phyloP scores from a whole-genome alignment of 2,888 invertebrate species.

The Tachina fera region DNA sequence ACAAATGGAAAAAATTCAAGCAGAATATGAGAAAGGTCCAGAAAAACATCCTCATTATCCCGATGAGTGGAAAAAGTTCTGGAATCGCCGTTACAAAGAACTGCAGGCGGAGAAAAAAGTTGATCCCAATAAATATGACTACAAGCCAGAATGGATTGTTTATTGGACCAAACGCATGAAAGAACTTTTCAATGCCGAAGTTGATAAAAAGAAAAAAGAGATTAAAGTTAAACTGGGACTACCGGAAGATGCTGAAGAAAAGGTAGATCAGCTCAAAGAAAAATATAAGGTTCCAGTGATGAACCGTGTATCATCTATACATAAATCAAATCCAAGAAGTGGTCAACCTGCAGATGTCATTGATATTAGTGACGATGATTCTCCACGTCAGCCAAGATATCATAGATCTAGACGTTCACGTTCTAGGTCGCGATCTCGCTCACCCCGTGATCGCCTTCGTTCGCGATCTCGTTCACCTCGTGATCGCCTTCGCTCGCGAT shows the following conservation, averaged over 20 bases:
- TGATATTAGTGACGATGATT: constrained; percentile 81
- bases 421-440: constrained; percentile 73
- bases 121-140: constrained; percentile 91
- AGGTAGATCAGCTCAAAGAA: constrained; percentile 80
- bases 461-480: constrained; percentile 71
- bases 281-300: constrained; percentile 79
- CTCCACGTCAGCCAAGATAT: constrained; percentile 62
- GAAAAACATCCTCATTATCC: constrained; percentile 94
- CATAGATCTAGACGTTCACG: constrained; percentile 63
- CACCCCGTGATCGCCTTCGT: constrained; percentile 61
- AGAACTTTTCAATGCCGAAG: constrained; percentile 88
- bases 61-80: constrained; percentile 95
- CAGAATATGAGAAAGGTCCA: constrained; percentile 92
- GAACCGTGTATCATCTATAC: constrained; percentile 61
- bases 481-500: constrained; percentile 58
- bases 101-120: constrained; percentile 86
- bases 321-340: constrained; percentile 3
- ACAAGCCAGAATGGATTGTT: constrained; percentile 94
- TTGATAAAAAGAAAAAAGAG: constrained; percentile 87
- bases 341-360: constrained; percentile 74
- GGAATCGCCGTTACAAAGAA: constrained; percentile 92
- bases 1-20: constrained; percentile 86
- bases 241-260: constrained; percentile 83
- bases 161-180: constrained; percentile 93
- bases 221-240: constrained; percentile 86